These are phyloP conservation scores for Eubasilissa regina DNA, from an alignment of 1,140 invertebrate species.

Conservation along the genomic window DNA sequence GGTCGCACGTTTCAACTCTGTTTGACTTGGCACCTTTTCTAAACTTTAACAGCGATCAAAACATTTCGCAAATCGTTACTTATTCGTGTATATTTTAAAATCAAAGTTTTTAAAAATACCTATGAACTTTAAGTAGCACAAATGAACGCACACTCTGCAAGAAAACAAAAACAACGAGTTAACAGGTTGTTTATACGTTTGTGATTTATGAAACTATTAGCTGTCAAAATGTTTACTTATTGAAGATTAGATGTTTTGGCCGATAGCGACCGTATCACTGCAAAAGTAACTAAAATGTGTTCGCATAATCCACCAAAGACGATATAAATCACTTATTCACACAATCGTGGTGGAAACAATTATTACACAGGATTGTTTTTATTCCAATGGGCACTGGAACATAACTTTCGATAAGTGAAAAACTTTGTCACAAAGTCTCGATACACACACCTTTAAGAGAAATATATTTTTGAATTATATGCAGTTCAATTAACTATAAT, in stretches of 20 bases:
- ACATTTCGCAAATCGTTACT: conserved; percentile 19
- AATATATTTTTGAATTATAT: neutral
- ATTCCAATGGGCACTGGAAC: conserved; percentile 34
- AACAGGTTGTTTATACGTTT: conserved; percentile 55
- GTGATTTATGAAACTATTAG: conserved; percentile 54
- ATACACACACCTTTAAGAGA: neutral
- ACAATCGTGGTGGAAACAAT: conserved; percentile 20
- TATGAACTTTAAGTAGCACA: conserved; percentile 3
- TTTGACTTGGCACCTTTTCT: conserved; percentile 27
- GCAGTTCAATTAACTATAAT: conserved; percentile 1
- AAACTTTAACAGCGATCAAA: conserved; percentile 23
- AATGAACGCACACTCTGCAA: neutral
- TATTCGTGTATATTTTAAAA: neutral
- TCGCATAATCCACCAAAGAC: neutral
- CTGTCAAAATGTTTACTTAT: conserved; percentile 50
- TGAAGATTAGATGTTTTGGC: conserved; percentile 31
- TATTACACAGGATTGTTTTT: conserved; percentile 28
- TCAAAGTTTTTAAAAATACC: conserved; percentile 13
- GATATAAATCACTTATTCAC: conserved; percentile 31
- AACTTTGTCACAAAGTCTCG: conserved; percentile 18
- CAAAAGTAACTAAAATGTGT: conserved; percentile 9
- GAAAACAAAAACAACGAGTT: conserved; percentile 50
- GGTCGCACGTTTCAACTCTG: conserved; percentile 47
- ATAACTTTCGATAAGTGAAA: conserved; percentile 31
- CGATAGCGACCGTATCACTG: neutral